These are phyloP conservation scores for Tribolium castaneum DNA, from an alignment of 1,140 invertebrate genomes.

Conservation along the genomic window DNA sequence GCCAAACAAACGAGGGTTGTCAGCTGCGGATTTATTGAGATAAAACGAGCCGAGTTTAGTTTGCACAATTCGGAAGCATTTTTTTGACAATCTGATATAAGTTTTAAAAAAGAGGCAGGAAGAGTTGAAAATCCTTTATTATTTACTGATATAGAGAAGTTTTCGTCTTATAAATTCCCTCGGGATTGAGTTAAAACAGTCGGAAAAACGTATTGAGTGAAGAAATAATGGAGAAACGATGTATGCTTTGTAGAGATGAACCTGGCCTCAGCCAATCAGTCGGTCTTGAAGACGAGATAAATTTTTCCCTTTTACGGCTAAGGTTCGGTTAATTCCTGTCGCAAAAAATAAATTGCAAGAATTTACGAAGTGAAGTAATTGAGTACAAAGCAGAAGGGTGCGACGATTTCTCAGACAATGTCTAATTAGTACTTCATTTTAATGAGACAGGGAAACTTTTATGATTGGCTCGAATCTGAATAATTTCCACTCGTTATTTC, in stretches of 20 bases:
- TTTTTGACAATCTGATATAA: not conserved
- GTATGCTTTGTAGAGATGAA: constrained; percentile 16
- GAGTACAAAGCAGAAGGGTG: constrained; percentile 8
- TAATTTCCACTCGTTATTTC: not conserved
- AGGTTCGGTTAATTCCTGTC: not conserved
- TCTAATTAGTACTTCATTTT: constrained; percentile 18
- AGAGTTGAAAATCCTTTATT: not conserved
- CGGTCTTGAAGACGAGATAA: not conserved
- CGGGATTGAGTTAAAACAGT: not conserved
- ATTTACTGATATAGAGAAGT: not conserved
- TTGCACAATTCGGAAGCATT: not conserved
- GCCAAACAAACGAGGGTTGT: constrained; percentile 12
- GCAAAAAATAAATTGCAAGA: constrained; percentile 26
- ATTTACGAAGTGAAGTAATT: constrained; percentile 21
- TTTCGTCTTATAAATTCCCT: not conserved
- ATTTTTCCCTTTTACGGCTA: constrained; percentile 6
- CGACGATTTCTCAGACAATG: not conserved
- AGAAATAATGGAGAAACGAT: constrained; percentile 27
- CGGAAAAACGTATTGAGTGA: not conserved
- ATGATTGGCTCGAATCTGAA: not conserved
- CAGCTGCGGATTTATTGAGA: constrained; percentile 19
- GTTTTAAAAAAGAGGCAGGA: not conserved
- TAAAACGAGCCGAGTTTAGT: constrained; percentile 3
- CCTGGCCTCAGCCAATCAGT: constrained; percentile 15
- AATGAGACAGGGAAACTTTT: constrained; percentile 3